phyloP scores from a whole-genome alignment of 1,140 invertebrate genomes.

The Zelostemma sp. region DNA sequence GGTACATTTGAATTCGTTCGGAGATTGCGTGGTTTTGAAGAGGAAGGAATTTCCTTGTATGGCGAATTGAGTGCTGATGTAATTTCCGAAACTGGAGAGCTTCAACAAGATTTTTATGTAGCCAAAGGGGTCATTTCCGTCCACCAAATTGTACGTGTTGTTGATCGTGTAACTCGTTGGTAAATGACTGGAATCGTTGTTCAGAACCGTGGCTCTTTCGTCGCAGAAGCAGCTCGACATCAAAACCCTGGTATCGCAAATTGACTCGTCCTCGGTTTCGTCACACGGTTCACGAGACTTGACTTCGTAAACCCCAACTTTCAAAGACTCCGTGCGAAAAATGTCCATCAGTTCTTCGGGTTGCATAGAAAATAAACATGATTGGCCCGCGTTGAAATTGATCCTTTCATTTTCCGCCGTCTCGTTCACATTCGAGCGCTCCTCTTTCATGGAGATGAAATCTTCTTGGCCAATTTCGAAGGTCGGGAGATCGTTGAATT shows the following conservation, averaged over 20 bases:
- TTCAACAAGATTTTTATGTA: slow-evolving; percentile 41
- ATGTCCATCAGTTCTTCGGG: slow-evolving; percentile 37
- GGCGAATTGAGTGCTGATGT: slow-evolving; percentile 48
- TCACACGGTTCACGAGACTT: not conserved
- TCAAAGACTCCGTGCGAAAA: slow-evolving; percentile 36
- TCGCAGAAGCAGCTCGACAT: slow-evolving; percentile 60
- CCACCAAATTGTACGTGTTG: slow-evolving; percentile 43
- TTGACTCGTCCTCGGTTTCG: slow-evolving; percentile 18
- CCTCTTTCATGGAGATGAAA: slow-evolving; percentile 15
- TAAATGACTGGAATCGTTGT: slow-evolving; percentile 18
- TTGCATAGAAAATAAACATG: slow-evolving; percentile 50
- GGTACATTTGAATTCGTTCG: slow-evolving; percentile 50
- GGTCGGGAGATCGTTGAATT: slow-evolving; percentile 47
- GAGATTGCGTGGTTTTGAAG: slow-evolving; percentile 49
- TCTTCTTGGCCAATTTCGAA: slow-evolving; percentile 42
- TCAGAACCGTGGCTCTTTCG: slow-evolving; percentile 38
- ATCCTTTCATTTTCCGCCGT: not conserved
- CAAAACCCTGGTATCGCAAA: slow-evolving; percentile 49
- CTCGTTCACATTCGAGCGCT: not conserved
- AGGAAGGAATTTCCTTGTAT: slow-evolving; percentile 44
- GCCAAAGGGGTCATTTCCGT: slow-evolving; percentile 28
- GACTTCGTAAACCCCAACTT: slow-evolving; percentile 37
- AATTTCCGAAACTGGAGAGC: slow-evolving; percentile 53
- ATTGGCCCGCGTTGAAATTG: slow-evolving; percentile 46
- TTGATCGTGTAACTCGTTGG: slow-evolving; percentile 25